Percentiles rank a stretch among this genome's conserved stretches.
Evolutionary conservation across 2,113 vertebrate species (phyloP).

Genomic region (Odocoileus virginianus): DNA sequence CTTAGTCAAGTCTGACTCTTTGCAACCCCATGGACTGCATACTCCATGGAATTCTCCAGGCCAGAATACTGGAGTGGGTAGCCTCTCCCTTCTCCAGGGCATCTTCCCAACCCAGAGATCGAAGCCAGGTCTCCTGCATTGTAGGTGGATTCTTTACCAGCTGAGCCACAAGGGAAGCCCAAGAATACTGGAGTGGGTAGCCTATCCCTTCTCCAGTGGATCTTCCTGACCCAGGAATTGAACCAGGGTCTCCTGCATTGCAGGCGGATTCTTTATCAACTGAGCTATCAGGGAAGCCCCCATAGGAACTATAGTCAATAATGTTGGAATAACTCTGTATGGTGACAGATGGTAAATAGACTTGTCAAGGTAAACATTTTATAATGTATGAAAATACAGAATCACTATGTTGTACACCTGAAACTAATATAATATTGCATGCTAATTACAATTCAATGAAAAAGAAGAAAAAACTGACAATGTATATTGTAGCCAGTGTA

Average conservation of each 20-base stretch:
- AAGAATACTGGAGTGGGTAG: not conserved
- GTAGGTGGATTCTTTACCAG: not conserved
- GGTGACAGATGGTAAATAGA: not conserved
- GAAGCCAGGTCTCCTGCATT: fast-evolving
- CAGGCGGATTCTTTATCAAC: not conserved
- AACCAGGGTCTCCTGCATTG: not conserved
- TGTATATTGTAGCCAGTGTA: not conserved
- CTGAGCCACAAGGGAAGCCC: not conserved
- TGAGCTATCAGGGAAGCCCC: not conserved
- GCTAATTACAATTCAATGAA: not conserved
- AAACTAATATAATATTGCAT: not conserved
- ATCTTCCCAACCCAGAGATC: not conserved
- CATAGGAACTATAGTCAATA: not conserved
- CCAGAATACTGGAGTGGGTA: not conserved
- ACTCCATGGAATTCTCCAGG: not conserved
- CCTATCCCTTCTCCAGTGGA: not conserved
- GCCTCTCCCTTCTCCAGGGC: not conserved
- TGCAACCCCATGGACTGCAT: not conserved
- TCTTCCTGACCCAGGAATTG: fast-evolving
- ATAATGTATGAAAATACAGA: not conserved
- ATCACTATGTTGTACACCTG: not conserved
- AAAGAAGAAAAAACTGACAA: not conserved
- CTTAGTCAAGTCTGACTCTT: not conserved
- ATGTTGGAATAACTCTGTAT: not conserved
- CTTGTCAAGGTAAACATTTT: not conserved